Percentiles rank a stretch among this genome's conserved stretches.
Conservation (phyloP, 2,797 vertebrate species). For the Linurgus olivaceus region DNA sequence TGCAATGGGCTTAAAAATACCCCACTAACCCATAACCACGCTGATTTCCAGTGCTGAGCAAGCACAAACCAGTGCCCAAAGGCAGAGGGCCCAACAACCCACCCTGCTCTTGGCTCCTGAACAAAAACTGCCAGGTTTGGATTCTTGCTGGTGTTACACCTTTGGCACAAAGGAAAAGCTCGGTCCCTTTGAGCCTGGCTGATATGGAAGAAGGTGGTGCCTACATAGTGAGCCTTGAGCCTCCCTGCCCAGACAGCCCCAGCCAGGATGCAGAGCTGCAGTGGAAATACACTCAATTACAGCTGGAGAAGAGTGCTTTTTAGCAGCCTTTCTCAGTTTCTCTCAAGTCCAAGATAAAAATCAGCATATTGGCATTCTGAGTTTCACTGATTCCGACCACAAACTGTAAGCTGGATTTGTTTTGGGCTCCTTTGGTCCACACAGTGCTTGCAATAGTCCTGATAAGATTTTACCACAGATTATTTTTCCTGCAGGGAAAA, state of each 20-base stretch:
- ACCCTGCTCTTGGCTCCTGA: neutral
- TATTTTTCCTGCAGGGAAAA: neutral
- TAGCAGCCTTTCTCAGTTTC: neutral
- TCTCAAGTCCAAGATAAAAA: conserved; percentile 56
- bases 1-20: neutral
- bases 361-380: conserved; percentile 10
- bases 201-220: fast-evolving
- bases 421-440: conserved; percentile 57
- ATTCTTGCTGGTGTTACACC: fast-evolving
- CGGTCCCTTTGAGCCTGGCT: neutral
- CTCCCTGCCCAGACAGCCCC: neutral
- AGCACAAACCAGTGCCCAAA: neutral
- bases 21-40: neutral
- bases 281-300: neutral
- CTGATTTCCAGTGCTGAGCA: neutral
- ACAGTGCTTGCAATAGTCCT: neutral
- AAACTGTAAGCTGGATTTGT: conserved; percentile 55
- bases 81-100: neutral
- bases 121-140: neutral
- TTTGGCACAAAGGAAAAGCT: neutral
- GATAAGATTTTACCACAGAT: conserved; percentile 56
- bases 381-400: neutral
- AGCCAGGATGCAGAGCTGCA: neutral
- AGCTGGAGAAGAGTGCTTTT: neutral
- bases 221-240: no score